Evolutionary conservation across 2,797 vertebrate species (phyloP).

Genomic region (Mycteria americana): DNA sequence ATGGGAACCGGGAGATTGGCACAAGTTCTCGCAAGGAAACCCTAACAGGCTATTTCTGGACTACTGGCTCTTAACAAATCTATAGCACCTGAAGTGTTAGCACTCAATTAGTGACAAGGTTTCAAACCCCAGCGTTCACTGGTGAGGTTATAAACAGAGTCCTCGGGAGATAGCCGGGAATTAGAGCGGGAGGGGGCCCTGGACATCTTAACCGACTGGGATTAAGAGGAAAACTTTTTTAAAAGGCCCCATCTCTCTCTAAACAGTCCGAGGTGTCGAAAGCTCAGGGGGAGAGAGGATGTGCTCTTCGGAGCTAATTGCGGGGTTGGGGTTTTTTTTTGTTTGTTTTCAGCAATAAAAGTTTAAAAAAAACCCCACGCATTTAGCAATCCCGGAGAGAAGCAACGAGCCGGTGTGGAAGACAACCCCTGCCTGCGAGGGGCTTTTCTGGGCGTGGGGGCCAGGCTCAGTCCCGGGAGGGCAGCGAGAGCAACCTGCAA

Average conservation of each 20-base stretch:
- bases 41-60: conserved; percentile 71
- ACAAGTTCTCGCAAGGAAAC: conserved; percentile 50
- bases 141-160: conserved; percentile 67
- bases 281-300: conserved; percentile 29
- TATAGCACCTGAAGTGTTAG: conserved; percentile 73
- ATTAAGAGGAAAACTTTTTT: conserved; percentile 60
- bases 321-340: background rate
- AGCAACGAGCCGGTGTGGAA: background rate
- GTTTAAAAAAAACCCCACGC: background rate
- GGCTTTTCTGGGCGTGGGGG: background rate
- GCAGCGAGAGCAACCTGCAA: background rate
- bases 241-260: conserved; percentile 38
- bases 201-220: conserved; percentile 20
- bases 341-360: background rate
- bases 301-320: background rate
- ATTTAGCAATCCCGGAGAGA: background rate
- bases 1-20: conserved; percentile 20
- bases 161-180: conserved; percentile 58
- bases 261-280: conserved; percentile 59
- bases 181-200: conserved; percentile 15
- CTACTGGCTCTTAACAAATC: conserved; percentile 73
- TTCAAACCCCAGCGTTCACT: conserved; percentile 55
- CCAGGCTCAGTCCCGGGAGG: background rate
- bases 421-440: background rate
- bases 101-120: conserved; percentile 72